A percentile compares a stretch with the other conserved stretches of the same genome.
Conservation (phyloP, 1,140 invertebrate genomes). For the Tetragnatha versicolor region DNA sequence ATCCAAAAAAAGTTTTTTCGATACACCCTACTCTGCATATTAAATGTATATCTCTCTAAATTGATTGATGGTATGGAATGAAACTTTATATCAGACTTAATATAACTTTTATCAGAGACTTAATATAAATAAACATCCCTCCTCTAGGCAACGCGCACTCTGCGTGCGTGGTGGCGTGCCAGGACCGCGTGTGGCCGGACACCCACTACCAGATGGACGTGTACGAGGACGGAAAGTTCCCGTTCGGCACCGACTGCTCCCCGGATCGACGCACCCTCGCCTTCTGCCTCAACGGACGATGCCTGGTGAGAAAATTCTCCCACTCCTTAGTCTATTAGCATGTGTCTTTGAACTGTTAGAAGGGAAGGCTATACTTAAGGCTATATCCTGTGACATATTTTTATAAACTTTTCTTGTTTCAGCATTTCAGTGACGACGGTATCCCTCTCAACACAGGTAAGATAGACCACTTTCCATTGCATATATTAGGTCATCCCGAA, state of each 20-base stretch:
- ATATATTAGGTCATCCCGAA: too few relatives aligned
- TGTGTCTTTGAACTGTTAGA: background rate
- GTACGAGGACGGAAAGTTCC: constrained; percentile 60
- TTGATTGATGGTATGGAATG: too few relatives aligned
- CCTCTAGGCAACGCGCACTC: constrained; percentile 57
- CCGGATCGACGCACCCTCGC: constrained; percentile 32
- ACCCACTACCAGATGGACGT: constrained; percentile 60
- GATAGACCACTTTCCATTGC: background rate
- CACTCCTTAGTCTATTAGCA: background rate
- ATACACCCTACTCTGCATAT: too few relatives aligned
- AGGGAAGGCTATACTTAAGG: too few relatives aligned
- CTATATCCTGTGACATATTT: background rate
- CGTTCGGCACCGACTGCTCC: constrained; percentile 59
- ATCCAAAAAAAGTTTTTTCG: too few relatives aligned
- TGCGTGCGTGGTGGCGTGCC: constrained; percentile 58
- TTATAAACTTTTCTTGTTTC: constrained; percentile 21
- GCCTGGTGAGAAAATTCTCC: constrained; percentile 49
- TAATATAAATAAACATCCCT: too few relatives aligned
- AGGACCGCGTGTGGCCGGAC: constrained; percentile 58
- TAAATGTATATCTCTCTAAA: too few relatives aligned
- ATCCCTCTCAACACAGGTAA: constrained; percentile 38
- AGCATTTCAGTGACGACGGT: constrained; percentile 44
- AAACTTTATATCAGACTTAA: too few relatives aligned
- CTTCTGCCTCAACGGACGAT: constrained; percentile 59
- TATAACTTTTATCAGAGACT: too few relatives aligned